phyloP scores from a whole-genome alignment of 2,888 invertebrate genomes.

The Zelleria hepariella region DNA sequence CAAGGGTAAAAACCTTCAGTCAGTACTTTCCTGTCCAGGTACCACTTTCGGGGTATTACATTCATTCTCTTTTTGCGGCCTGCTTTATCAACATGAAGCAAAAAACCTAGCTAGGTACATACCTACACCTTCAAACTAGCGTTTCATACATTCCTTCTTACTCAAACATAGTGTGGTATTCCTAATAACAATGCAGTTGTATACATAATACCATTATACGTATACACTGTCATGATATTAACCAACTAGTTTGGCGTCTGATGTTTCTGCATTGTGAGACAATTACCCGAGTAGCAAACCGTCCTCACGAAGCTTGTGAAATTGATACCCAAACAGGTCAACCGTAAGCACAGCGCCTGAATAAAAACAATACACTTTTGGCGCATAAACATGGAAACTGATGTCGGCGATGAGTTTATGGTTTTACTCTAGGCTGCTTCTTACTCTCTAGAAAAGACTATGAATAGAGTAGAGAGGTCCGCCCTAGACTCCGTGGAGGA shows the following conservation, averaged over 20 bases:
- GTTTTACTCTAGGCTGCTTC: too few species aligned
- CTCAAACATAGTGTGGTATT: not conserved
- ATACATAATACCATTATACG: not conserved
- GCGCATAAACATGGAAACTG: conserved; percentile 31
- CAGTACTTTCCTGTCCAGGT: not conserved
- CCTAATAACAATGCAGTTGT: not conserved
- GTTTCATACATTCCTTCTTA: not conserved
- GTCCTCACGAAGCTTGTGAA: conserved; percentile 1
- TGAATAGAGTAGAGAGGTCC: too few species aligned
- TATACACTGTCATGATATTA: not conserved
- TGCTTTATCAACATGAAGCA: not conserved
- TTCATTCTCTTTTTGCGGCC: not conserved
- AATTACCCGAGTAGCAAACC: not conserved
- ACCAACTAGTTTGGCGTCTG: not conserved
- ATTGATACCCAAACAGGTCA: conserved; percentile 5
- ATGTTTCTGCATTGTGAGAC: not conserved
- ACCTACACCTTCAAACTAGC: not conserved
- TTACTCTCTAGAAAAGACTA: too few species aligned
- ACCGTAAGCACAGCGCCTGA: conserved; percentile 26
- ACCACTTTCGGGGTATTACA: not conserved
- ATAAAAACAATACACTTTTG: conserved; percentile 37
- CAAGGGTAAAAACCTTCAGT: conserved; percentile 24
- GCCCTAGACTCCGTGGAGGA: too few species aligned
- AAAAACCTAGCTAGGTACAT: too few species aligned
- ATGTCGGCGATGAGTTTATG: too few species aligned